A percentile compares a stretch with the other conserved stretches of the same genome.
Evolutionary conservation across 2,888 invertebrate species (phyloP).

Genomic region (Ornithoptera alexandrae): DNA sequence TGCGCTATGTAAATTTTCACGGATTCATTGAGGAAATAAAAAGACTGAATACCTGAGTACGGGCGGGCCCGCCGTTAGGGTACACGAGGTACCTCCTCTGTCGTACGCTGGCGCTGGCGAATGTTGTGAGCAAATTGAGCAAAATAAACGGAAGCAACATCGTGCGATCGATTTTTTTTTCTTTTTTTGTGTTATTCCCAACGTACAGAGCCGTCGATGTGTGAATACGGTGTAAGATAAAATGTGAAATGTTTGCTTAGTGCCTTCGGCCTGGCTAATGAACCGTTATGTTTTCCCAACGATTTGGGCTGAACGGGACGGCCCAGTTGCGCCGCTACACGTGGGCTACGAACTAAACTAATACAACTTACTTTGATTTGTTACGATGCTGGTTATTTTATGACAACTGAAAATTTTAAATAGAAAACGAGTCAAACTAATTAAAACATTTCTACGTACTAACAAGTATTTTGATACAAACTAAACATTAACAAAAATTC

Average conservation of each 20-base stretch:
- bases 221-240: slow-evolving; percentile 64
- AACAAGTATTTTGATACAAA: too few relatives aligned
- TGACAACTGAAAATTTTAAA: too few relatives aligned
- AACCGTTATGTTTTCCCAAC: slow-evolving; percentile 77
- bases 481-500: too few relatives aligned
- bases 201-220: slow-evolving; percentile 49
- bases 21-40: slow-evolving; percentile 40
- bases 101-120: slow-evolving; percentile 49
- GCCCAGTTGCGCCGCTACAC: slow-evolving; percentile 40
- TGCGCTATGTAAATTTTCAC: slow-evolving; percentile 56
- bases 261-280: slow-evolving; percentile 66
- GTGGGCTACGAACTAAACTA: slow-evolving; percentile 36
- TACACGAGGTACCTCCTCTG: slow-evolving; percentile 80
- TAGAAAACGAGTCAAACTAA: too few relatives aligned
- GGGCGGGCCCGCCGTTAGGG: slow-evolving; percentile 78
- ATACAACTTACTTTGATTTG: neutral
- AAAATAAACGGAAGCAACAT: slow-evolving; percentile 60
- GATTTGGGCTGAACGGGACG: slow-evolving; percentile 60
- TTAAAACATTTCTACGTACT: too few relatives aligned
- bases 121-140: slow-evolving; percentile 54
- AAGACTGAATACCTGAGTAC: slow-evolving; percentile 76
- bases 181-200: slow-evolving; percentile 35
- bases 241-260: slow-evolving; percentile 67
- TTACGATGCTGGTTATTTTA: too few relatives aligned
- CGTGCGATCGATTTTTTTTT: slow-evolving; percentile 33